Base-by-base conservation (phyloP, 1,140 invertebrate genomes). In the Habropoda laboriosa region DNA sequence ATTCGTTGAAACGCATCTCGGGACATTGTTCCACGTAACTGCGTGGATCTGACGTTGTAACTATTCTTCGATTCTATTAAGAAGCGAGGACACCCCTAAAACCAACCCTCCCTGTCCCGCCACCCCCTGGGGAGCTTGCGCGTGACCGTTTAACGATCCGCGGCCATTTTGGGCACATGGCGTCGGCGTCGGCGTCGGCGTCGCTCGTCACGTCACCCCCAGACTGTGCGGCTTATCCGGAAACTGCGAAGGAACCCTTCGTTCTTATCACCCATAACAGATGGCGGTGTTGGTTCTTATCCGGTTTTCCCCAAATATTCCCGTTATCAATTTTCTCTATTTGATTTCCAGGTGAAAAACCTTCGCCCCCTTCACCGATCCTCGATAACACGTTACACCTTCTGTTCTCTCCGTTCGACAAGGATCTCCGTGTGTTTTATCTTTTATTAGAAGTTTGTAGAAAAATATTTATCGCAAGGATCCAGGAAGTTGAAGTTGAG, bases 101-200 rank as follows among this genome's bases (percentile, higher is more conserved):
- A 85, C 70, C 82, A 82, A 85, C 85, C 83, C 79, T 73, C 76
- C 53, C 57, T 67, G 57, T 55, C 61, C 77, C 58, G 83, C 74
- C 74, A 79, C 74, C 79, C 78, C 83, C 81, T 30, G 55, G 42
- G 68, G 85, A 85, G 86, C 61, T 86, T 90, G 88, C 90, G 89
- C 90, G 86, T 84, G 82, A 86, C 76, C 78, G 78, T 83, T 84
- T 86, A 88, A 86, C 84, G 86, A 87, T 86, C 74, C 83, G 82
- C 90, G 81, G 91, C 91, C 91, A 92, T 92, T 88, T 92, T 92
- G 89, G 87, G 87, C 86, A 86, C 86, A 90, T 82, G 86, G 88
- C 88, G 90, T 85, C 89, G 89, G 82, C 83, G 73, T 88, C 85
- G 81, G 81, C 74, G 72, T 87, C 86, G 81, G 79, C 76, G 73